Percentiles rank a stretch among this genome's conserved stretches.
These are phyloP conservation scores for Panonychus citri DNA, from an alignment of 1,140 invertebrate species.

Conservation along the genomic window DNA sequence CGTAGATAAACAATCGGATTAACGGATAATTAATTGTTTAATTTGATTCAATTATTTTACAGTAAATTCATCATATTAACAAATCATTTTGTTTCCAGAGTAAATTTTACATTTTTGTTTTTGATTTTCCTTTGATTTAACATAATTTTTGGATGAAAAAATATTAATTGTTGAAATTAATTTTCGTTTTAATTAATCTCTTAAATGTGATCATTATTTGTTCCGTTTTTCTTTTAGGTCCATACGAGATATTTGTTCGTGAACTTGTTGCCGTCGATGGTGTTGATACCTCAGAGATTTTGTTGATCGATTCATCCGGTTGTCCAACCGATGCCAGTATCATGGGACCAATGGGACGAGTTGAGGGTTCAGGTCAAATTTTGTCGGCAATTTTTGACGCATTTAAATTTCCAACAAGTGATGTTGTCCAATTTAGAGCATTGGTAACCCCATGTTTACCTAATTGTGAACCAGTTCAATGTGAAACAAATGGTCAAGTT, in stretches of 20 bases:
- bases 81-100: too few species aligned
- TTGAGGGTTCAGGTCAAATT: constrained; percentile 30
- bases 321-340: constrained; percentile 41
- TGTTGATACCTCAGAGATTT: constrained; percentile 53
- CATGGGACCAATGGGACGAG: constrained; percentile 47
- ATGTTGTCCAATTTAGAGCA: constrained; percentile 78
- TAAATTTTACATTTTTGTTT: too few species aligned
- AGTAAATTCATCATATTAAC: too few species aligned
- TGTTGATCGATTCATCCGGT: constrained; percentile 63
- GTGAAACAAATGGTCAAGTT: not conserved
- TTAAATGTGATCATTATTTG: not conserved
- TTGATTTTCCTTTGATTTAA: too few species aligned
- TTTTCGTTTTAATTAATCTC: not conserved
- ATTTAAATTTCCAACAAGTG: constrained; percentile 83
- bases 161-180: not conserved
- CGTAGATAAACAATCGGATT: too few species aligned
- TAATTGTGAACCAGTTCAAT: constrained; percentile 45
- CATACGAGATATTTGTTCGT: constrained; percentile 80
- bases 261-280: constrained; percentile 83
- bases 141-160: not conserved
- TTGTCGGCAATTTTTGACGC: constrained; percentile 47
- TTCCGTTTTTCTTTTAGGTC: constrained; percentile 20
- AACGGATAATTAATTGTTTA: too few species aligned
- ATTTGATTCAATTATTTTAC: too few species aligned
- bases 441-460: constrained; percentile 79